Evolutionary conservation across 2,113 vertebrate genomes (phyloP), one percentile per base, ranked within the genome.

Genomic region (Megaceryle maxima): DNA sequence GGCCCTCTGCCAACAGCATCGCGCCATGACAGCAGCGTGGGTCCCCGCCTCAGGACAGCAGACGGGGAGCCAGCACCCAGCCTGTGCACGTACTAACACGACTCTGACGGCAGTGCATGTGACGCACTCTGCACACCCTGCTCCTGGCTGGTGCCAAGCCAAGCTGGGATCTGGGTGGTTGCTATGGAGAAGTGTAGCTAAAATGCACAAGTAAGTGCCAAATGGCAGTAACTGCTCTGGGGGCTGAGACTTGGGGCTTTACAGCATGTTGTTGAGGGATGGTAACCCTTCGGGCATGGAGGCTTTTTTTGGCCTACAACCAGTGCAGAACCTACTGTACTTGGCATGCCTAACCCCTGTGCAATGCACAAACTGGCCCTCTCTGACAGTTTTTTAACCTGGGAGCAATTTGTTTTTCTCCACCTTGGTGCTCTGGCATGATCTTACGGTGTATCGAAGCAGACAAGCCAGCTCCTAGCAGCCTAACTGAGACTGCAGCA

Each of bases 111-210:
- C 2, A 2, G n/a, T 6, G 57, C 18, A 3, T 66, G 93, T 35
- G 0, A 28, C 4, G 2, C 8, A 6, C 37, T 81, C 60, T 5
- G 13, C 51, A 20, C 66, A 7, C 50, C 48, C 79, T 0, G 12
- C 64, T 92, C 64, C 60, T 13, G 37, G 31, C 76, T 67, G 83
- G 68, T 39, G 68, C 35, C 56, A 20, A 43, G 88, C 75, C 80
- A 67, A 51, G 68, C 66, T 77, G 91, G 21, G 73, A 88, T 29
- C 80, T 74, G 43, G 13, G 35, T 14, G 88, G 95, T 97, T 96
- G 91, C 95, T 46, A 92, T 92, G 92, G 95, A 91, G 83, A 95
- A 82, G 33, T 70, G 68, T 83, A 92, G 90, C 85, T 74, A 94
- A 94, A 92, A 94, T 33, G 86, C 76, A 78, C 91, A 94, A 95